A percentile compares a stretch with the other conserved stretches of the same genome.
These are phyloP conservation scores for Lepidochitona cinerea DNA, from an alignment of 2,888 invertebrate species.

Conservation along the genomic window DNA sequence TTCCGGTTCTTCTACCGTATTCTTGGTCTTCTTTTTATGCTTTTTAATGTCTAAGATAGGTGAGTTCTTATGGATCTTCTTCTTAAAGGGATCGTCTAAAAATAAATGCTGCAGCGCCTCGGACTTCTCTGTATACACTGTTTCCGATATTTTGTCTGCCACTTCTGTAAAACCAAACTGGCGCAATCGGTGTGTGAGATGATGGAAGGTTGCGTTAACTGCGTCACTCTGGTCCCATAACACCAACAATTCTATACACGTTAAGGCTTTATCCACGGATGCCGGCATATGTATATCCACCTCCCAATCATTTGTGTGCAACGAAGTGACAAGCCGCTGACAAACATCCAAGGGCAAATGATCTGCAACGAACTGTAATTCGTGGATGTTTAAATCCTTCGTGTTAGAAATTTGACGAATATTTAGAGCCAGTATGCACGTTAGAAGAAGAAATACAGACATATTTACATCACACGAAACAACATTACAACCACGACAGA, in stretches of 20 bases:
- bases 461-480: too few species aligned
- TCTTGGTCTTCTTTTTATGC: slow-evolving; percentile 6
- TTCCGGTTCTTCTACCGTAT: background rate
- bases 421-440: too few species aligned
- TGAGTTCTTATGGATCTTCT: slow-evolving; percentile 37
- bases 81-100: slow-evolving; percentile 45
- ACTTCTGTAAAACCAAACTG: slow-evolving; percentile 52
- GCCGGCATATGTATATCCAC: background rate
- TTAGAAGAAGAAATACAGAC: too few species aligned
- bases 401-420: too few species aligned
- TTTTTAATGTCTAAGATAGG: slow-evolving; percentile 29
- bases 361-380: slow-evolving; percentile 58
- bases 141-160: slow-evolving; percentile 46
- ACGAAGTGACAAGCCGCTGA: slow-evolving; percentile 38
- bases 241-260: slow-evolving; percentile 47
- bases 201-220: slow-evolving; percentile 48
- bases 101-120: slow-evolving; percentile 38
- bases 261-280: background rate
- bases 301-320: slow-evolving; percentile 29
- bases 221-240: slow-evolving; percentile 52
- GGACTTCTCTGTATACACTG: slow-evolving; percentile 51
- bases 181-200: slow-evolving; percentile 47
- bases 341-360: slow-evolving; percentile 52
- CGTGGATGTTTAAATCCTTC: slow-evolving; percentile 55
- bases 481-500: too few species aligned